Evolutionary conservation across 2,888 invertebrate species (phyloP), one percentile per base, ranked within the genome.

Genomic region (Trichogramma dendrolimi): DNA sequence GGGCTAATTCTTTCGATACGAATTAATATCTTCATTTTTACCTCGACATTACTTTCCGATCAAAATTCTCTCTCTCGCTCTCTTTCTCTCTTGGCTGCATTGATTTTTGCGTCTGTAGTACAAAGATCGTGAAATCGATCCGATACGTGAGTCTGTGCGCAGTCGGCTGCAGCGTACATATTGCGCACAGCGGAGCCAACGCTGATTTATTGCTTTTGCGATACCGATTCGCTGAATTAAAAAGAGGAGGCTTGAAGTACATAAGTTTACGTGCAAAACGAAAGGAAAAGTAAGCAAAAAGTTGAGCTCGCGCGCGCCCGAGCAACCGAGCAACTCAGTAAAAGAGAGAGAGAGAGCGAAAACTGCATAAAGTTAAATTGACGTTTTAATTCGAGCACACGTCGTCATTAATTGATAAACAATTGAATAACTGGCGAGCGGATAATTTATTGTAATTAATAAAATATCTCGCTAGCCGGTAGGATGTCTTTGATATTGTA

Each of bases 141-240:
- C 50, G 49, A 40, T 50, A 50, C 47, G 52, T 49, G 53, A 46
- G 14, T 46, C 10, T 8, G 10, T 42, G 39, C 48, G 47, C 27
- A 51, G 38, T 46, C 41, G 50, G 42, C 43, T 14, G 48, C 10
- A 11, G 48, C 38, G 40, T 27, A 55, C 52, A 41, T 46, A 46
- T 42, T 11, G 4, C 47, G 47, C 47, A 11, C 47, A 14, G 7
- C 10, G 10, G 47, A 47, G 47, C 10, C 10, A 47, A 11, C 54
- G 50, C 44, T 60, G 60, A 61, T 61, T 64, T 58, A 64, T 41
- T 48, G 47, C 41, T 27, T 38, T 52, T 27, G 40, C 46, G 46
- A 54, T 50, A 52, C 48, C 40, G 43, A 48, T 60, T 60, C 53
- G 53, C 49, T 58, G 55, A 55, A 58, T 64, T 55, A 59, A 48